A percentile compares a stretch with the other conserved stretches of the same genome.
phyloP scores from a whole-genome alignment of 2,888 invertebrate species.

The Herminia tarsipennalis region DNA sequence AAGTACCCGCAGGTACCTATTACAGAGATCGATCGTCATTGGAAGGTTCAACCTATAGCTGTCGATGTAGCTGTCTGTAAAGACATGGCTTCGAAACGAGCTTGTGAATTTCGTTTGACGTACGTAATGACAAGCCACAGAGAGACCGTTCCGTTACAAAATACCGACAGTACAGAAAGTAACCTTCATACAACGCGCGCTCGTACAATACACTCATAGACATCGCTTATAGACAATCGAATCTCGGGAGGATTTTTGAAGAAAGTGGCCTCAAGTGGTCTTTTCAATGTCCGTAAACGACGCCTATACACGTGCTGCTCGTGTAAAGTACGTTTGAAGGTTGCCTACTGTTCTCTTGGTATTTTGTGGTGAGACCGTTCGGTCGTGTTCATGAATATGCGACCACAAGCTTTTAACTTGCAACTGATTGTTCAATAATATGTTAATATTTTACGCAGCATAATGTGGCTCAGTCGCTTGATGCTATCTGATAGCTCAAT shows the following conservation, averaged over 20 bases:
- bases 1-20: not conserved
- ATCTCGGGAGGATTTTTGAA: no score
- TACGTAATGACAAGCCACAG: slow-evolving; percentile 16
- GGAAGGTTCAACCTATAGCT: not conserved
- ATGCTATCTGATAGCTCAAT: not conserved
- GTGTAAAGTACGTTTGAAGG: no score
- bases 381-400: slow-evolving; percentile 33
- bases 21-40: slow-evolving; percentile 2
- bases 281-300: no score
- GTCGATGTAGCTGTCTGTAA: not conserved
- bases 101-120: slow-evolving; percentile 31
- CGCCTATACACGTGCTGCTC: no score
- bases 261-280: no score
- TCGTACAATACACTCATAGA: no score
- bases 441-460: slow-evolving; percentile 10
- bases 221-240: no score
- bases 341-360: no score
- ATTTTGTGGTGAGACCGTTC: not conserved
- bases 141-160: no score
- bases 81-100: slow-evolving; percentile 12
- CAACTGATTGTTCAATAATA: slow-evolving; percentile 24
- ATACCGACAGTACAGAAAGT: no score
- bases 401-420: slow-evolving; percentile 28
- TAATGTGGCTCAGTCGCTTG: not conserved
- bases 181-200: no score